Conservation (phyloP, 2,113 vertebrate genomes). For the Phalacrocorax aristotelis region DNA sequence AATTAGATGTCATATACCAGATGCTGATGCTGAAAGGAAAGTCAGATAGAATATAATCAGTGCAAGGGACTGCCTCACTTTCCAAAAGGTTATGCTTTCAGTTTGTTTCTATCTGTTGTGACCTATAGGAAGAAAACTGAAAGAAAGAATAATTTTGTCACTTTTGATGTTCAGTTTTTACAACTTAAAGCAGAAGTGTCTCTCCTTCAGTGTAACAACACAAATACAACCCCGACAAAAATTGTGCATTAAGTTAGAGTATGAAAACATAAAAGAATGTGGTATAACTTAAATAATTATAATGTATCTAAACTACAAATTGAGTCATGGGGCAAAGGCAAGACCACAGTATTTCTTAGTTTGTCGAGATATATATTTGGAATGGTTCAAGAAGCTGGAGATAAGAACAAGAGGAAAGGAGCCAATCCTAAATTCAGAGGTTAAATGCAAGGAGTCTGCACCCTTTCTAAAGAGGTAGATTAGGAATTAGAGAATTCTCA, state of each 20-base stretch:
- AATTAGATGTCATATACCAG: not conserved
- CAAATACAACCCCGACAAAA: not conserved
- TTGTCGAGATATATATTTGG: not conserved
- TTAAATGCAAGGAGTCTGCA: not conserved
- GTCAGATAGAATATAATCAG: not conserved
- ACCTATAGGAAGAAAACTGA: not conserved
- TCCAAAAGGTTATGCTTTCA: not conserved
- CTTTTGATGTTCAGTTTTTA: not conserved
- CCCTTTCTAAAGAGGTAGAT: not conserved
- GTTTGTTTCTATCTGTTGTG: not conserved
- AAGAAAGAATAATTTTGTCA: not conserved
- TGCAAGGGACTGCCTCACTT: not conserved
- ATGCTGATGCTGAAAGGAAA: not conserved
- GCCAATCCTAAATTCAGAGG: not conserved
- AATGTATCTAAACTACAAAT: not conserved
- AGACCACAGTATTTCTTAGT: not conserved
- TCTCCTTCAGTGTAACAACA: not conserved
- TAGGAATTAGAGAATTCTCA: not conserved
- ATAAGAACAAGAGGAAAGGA: not conserved
- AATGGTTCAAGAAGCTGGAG: not conserved
- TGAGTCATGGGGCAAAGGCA: not conserved
- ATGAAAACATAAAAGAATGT: not conserved
- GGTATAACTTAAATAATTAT: not conserved
- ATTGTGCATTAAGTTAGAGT: not conserved
- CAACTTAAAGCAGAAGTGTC: not conserved